A percentile compares a stretch with the other conserved stretches of the same genome.
phyloP scores from a whole-genome alignment of 2,797 vertebrate species.

The Triplophysa yarkandensis region DNA sequence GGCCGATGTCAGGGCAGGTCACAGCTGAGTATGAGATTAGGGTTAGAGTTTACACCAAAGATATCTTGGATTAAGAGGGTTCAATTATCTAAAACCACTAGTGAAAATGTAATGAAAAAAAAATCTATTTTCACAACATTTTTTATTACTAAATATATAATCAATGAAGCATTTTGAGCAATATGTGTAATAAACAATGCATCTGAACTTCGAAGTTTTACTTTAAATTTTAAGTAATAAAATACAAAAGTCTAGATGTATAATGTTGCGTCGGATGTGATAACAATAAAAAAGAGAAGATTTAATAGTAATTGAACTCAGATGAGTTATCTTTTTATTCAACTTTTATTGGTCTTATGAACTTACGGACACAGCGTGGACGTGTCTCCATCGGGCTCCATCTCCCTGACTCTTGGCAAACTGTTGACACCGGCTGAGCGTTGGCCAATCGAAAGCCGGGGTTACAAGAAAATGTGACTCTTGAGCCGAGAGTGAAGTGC shows the following conservation, averaged over 20 bases:
- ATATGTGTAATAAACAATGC: too few relatives aligned
- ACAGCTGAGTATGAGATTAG: slow-evolving; percentile 76
- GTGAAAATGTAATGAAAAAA: neutral
- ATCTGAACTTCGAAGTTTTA: too few relatives aligned
- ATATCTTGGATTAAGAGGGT: neutral
- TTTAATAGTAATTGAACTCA: neutral
- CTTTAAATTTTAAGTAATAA: neutral
- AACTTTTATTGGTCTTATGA: neutral
- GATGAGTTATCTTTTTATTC: neutral
- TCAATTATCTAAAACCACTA: neutral
- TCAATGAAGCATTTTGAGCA: neutral
- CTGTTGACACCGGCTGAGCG: slow-evolving; percentile 72
- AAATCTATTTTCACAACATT: neutral
- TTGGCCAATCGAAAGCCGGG: slow-evolving; percentile 86
- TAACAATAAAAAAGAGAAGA: too few relatives aligned
- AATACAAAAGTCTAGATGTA: neutral
- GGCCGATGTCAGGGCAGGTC: slow-evolving; percentile 87
- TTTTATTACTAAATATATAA: neutral
- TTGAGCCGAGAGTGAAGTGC: slow-evolving; percentile 90
- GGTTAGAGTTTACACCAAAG: neutral
- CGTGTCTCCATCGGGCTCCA: slow-evolving; percentile 89
- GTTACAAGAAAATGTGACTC: slow-evolving; percentile 87
- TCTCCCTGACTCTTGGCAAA: slow-evolving; percentile 87
- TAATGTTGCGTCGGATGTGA: too few relatives aligned
- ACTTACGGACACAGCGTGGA: slow-evolving; percentile 88